Base-by-base conservation (phyloP, 1,140 invertebrate genomes). In the Drosophila tristis region DNA sequence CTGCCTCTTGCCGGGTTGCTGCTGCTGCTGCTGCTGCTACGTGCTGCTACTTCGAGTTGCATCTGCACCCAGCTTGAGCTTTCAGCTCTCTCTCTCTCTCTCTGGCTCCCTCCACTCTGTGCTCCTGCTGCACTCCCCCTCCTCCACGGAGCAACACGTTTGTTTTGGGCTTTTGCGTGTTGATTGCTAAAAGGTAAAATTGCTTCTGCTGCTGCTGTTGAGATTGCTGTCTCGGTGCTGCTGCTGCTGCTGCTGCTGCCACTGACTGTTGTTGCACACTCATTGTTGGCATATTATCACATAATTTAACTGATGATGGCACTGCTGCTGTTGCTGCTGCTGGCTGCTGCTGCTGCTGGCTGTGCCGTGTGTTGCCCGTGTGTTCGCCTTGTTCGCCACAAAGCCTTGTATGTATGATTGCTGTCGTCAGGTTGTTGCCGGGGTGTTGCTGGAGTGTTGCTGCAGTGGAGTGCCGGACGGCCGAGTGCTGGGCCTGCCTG, bases 241-340 rank as follows among this genome's bases (percentile, higher is more conserved):
- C 15, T 50, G 11, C 20, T 26, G 63, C 8, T 53, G 55, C 5
- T 72, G 61, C 26, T 58, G 64, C 59, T 39, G 35, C 35, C 35
- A 39, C 35, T 13, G 35, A 39, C 35, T 73, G 73, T 50, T 86
- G 82, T 68, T 86, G 81, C 82, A 86, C 81, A 86, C 82, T 87
- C 82, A 87, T 87, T 87, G 82, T 89, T 87, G 82, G 82, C 82
- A 87, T 87, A 87, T 87, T 87, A 87, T 87, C 82, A 87, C 82
- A 87, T 87, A 89, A 87, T 87, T 87, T 87, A 89, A 87, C 82
- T 89, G 82, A 87, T 86, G 81, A 86, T 86, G 81, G 74, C 74
- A 86, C 78, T 59, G 65, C 65, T 65, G 47, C 64, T 73, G 65
- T 58, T n/a, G n/a, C 78, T 59, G 65, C 65, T 65, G 47, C 64